Percentiles rank a stretch among this genome's conserved stretches.
phyloP scores from a whole-genome alignment of 2,888 invertebrate genomes.

The Drosophila seclusa region DNA sequence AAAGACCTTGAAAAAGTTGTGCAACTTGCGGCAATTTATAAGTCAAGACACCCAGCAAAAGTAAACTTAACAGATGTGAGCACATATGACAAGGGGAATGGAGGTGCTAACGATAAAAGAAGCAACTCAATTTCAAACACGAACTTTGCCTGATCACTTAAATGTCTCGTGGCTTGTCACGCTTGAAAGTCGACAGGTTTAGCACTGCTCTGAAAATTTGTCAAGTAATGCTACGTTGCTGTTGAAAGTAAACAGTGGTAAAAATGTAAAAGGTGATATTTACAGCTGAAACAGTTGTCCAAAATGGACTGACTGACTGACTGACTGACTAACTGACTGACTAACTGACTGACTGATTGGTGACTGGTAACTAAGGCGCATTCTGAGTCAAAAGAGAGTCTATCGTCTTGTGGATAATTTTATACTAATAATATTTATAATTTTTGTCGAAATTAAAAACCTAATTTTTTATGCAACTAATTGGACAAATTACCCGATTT shows the following conservation, averaged over 20 bases:
- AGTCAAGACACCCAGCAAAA: constrained; percentile 12
- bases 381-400: background rate
- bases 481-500: background rate
- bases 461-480: too few relatives aligned
- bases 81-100: background rate
- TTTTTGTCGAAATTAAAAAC: too few relatives aligned
- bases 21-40: constrained; percentile 29
- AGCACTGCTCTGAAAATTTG: background rate
- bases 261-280: background rate
- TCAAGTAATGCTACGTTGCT: background rate
- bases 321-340: too few relatives aligned
- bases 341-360: background rate
- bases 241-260: background rate
- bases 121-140: constrained; percentile 4
- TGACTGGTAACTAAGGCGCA: background rate
- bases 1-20: constrained; percentile 46
- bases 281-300: background rate
- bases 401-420: background rate
- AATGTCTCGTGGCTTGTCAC: background rate
- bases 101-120: background rate
- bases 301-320: background rate
- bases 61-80: constrained; percentile 2
- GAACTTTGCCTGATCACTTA: constrained; percentile 3
- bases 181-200: background rate
- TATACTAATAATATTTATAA: background rate